These are phyloP conservation scores for Choloepus didactylus DNA, from an alignment of 2,797 vertebrate species.

Conservation along the genomic window DNA sequence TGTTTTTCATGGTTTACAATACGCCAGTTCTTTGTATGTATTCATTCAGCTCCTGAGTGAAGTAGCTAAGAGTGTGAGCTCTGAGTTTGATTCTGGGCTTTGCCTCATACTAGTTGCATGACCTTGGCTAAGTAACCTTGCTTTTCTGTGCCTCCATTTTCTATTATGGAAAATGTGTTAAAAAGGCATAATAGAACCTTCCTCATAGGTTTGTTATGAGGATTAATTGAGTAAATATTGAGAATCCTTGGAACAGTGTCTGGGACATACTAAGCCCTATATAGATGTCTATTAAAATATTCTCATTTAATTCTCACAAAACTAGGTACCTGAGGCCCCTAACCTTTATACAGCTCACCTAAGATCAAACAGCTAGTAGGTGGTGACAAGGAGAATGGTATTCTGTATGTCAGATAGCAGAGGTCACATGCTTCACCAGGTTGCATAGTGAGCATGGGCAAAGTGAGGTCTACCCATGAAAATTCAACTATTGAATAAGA, in stretches of 20 bases:
- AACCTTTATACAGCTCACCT: background rate
- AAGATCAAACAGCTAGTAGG: background rate
- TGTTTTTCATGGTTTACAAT: background rate
- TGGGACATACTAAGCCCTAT: background rate
- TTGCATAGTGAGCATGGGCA: background rate
- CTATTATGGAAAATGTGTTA: background rate
- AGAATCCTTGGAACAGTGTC: conserved; percentile 7
- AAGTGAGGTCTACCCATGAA: background rate
- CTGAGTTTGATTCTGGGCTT: background rate
- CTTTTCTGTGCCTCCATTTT: background rate
- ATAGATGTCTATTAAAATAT: background rate
- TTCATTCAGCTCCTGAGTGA: background rate
- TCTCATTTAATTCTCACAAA: conserved; percentile 39
- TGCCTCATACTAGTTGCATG: background rate
- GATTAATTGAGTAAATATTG: background rate
- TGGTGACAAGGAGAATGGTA: background rate
- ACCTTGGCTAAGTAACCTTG: background rate
- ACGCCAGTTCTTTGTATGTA: background rate
- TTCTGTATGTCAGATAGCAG: background rate
- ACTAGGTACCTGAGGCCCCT: background rate
- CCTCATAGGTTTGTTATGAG: background rate
- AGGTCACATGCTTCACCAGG: background rate
- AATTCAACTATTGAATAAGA: background rate
- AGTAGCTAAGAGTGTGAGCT: background rate
- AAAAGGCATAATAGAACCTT: background rate